Evolutionary conservation across 2,797 vertebrate species (phyloP).

Genomic region (Falco rusticolus): DNA sequence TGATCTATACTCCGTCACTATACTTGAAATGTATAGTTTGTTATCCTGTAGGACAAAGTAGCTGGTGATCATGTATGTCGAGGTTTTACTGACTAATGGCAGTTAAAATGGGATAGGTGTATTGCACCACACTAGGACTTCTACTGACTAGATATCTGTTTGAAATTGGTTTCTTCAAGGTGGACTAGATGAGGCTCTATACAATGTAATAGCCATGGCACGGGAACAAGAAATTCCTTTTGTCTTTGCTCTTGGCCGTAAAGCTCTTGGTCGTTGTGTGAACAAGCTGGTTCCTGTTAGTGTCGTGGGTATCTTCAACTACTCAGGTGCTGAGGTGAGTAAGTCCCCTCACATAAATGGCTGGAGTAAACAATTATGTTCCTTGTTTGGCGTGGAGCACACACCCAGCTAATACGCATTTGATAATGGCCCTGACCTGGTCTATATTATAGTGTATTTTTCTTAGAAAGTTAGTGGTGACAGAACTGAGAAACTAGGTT

Average conservation of each 20-base stretch:
- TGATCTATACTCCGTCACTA: neutral
- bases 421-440: neutral
- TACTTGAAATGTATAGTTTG: neutral
- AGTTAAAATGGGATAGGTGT: neutral
- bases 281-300: slow-evolving; percentile 98
- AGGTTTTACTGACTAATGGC: neutral
- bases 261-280: slow-evolving; percentile 96
- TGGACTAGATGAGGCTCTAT: slow-evolving; percentile 95
- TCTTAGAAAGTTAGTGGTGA: neutral
- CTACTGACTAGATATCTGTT: neutral
- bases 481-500: neutral
- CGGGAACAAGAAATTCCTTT: slow-evolving; percentile 98
- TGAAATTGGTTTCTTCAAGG: slow-evolving; percentile 76
- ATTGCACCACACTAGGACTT: neutral
- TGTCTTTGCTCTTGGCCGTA: slow-evolving; percentile 95
- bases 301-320: slow-evolving; percentile 98
- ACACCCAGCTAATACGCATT: neutral
- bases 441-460: neutral
- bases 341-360: neutral
- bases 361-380: neutral
- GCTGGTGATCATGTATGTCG: neutral
- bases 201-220: slow-evolving; percentile 98
- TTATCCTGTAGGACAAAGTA: neutral
- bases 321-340: slow-evolving; percentile 93
- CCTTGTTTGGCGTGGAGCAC: neutral